These are phyloP conservation scores for Paelopatides confundens DNA, from an alignment of 53 echinoderm and acorn worm genomes.

Conservation along the genomic window DNA sequence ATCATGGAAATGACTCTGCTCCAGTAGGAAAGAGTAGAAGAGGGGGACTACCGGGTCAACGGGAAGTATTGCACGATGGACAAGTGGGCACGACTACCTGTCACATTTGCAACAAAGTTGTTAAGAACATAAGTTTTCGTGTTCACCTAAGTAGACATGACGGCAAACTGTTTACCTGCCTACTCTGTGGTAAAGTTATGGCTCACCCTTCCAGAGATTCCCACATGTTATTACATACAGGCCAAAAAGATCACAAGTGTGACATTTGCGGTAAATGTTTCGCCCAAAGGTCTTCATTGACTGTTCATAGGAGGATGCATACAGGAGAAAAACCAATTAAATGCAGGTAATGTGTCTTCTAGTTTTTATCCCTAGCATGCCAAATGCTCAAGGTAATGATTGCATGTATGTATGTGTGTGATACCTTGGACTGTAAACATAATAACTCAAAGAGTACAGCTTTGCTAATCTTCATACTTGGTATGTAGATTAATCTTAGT, in stretches of 20 bases:
- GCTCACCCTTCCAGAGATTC: background rate
- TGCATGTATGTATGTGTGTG: slow-evolving; percentile 14
- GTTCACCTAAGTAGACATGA: slow-evolving; percentile 1
- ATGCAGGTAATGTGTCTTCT: slow-evolving; percentile 2
- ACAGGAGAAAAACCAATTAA: slow-evolving; percentile 32
- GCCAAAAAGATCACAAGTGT: slow-evolving; percentile 1
- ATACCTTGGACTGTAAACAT: background rate
- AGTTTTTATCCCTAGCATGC: no score
- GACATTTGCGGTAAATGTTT: slow-evolving; percentile 1
- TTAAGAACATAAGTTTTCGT: background rate
- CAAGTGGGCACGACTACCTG: background rate
- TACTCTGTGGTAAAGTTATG: slow-evolving; percentile 14
- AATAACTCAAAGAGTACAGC: no score
- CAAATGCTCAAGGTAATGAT: no score
- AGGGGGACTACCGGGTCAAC: background rate
- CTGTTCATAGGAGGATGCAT: slow-evolving; percentile 10
- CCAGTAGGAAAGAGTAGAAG: background rate
- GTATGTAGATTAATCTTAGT: no score
- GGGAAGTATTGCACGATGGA: background rate
- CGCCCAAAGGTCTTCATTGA: background rate
- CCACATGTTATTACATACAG: slow-evolving; percentile 19
- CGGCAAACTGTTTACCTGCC: slow-evolving; percentile 31
- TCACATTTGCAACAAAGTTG: background rate
- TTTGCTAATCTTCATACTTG: no score
- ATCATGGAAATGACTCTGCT: background rate